These are phyloP conservation scores for Seira musarum DNA, from an alignment of 2,888 invertebrate species.

Conservation along the genomic window DNA sequence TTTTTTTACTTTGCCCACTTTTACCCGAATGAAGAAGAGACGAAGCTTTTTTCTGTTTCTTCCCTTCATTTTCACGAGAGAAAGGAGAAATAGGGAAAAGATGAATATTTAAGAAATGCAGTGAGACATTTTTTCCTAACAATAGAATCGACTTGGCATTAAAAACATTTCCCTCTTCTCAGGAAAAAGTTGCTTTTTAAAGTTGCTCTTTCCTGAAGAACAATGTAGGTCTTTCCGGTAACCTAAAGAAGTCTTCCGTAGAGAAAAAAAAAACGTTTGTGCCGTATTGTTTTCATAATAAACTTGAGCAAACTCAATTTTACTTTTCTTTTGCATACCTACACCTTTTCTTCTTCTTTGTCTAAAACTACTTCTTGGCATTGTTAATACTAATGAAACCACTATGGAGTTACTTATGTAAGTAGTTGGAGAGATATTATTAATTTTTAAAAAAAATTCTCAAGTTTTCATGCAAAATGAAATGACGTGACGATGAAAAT, in stretches of 20 bases:
- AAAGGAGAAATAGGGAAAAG: not conserved
- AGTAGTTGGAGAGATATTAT: too few relatives aligned
- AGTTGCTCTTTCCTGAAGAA: conserved; percentile 2
- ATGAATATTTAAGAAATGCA: conserved; percentile 12
- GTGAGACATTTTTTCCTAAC: conserved; percentile 15
- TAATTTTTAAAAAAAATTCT: too few relatives aligned
- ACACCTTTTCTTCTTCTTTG: not conserved
- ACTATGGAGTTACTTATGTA: too few relatives aligned
- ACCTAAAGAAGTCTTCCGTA: not conserved
- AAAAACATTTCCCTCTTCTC: conserved; percentile 14
- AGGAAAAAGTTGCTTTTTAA: conserved; percentile 17
- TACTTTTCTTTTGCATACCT: not conserved
- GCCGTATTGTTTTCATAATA: not conserved
- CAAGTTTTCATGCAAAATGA: not conserved
- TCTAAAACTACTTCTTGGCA: too few relatives aligned
- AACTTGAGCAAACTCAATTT: not conserved
- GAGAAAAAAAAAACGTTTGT: not conserved
- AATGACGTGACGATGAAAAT: not conserved
- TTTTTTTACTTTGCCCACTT: conserved; percentile 7
- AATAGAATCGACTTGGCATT: conserved; percentile 2
- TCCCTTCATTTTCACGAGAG: not conserved
- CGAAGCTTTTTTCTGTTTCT: conserved; percentile 24
- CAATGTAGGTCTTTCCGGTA: not conserved
- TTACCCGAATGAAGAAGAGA: conserved; percentile 18
- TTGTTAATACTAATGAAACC: too few relatives aligned